Conservation (phyloP, 2,888 invertebrate genomes). For the Ochropleura leucogaster region DNA sequence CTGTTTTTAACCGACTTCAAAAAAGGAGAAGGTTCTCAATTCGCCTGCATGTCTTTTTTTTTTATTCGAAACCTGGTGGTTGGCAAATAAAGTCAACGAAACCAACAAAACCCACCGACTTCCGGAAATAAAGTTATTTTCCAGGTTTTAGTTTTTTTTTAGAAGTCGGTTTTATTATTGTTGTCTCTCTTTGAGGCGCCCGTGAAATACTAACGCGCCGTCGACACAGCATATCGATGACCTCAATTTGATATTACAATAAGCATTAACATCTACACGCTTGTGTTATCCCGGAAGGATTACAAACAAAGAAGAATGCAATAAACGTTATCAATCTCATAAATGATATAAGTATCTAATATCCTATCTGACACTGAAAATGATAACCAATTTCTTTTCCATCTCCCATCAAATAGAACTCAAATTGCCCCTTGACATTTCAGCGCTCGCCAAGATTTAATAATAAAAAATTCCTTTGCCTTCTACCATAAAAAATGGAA, state of each 20-base stretch:
- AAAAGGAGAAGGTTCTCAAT: too few species aligned
- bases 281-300: too few species aligned
- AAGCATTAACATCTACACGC: background rate
- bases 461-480: slow-evolving; percentile 39
- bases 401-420: slow-evolving; percentile 36
- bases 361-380: slow-evolving; percentile 17
- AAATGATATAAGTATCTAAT: slow-evolving; percentile 1
- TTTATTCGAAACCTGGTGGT: too few species aligned
- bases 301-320: background rate
- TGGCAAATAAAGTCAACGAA: too few species aligned
- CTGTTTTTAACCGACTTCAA: too few species aligned
- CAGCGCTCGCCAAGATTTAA: slow-evolving; percentile 38
- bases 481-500: slow-evolving; percentile 29
- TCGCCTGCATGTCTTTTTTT: too few species aligned
- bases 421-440: slow-evolving; percentile 44
- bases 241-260: background rate
- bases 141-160: too few species aligned
- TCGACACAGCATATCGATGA: background rate
- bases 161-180: too few species aligned
- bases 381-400: slow-evolving; percentile 35
- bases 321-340: background rate
- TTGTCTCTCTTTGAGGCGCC: too few species aligned
- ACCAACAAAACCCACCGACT: too few species aligned
- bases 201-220: too few species aligned
- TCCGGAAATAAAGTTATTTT: too few species aligned